Percentiles rank a stretch among this genome's conserved stretches.
These are phyloP conservation scores for Indicator indicator DNA, from an alignment of 2,113 vertebrate genomes.

Conservation along the genomic window DNA sequence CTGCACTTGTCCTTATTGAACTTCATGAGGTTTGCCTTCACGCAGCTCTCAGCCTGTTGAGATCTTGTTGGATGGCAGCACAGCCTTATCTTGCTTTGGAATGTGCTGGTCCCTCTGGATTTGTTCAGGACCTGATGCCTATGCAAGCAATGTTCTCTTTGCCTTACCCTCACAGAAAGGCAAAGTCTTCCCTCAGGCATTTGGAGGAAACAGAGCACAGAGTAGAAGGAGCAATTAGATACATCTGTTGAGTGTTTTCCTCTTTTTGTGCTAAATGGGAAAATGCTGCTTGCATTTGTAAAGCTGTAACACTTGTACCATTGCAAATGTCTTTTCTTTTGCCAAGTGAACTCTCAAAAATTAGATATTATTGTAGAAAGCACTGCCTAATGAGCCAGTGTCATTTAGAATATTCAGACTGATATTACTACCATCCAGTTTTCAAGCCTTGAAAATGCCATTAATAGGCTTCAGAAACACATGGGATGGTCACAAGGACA, in stretches of 20 bases:
- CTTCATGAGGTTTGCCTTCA: too few relatives aligned
- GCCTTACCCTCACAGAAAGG: neutral
- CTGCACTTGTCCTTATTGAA: too few relatives aligned
- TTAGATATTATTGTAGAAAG: slow-evolving; percentile 70
- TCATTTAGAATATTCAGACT: slow-evolving; percentile 68
- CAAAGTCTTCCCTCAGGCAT: neutral
- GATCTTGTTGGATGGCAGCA: too few relatives aligned
- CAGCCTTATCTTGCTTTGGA: neutral
- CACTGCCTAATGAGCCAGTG: slow-evolving; percentile 66
- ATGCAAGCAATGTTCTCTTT: neutral
- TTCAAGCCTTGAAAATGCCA: slow-evolving; percentile 45
- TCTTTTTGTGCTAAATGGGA: slow-evolving; percentile 45
- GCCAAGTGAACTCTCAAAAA: slow-evolving; percentile 73
- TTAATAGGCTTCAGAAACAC: slow-evolving; percentile 43
- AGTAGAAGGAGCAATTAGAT: slow-evolving; percentile 57
- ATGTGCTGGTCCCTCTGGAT: neutral
- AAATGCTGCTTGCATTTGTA: slow-evolving; percentile 38
- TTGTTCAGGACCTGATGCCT: neutral
- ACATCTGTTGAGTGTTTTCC: slow-evolving; percentile 63
- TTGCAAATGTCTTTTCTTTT: slow-evolving; percentile 36
- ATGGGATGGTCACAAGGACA: slow-evolving; percentile 51
- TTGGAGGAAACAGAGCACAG: neutral
- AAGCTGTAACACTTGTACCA: slow-evolving; percentile 55
- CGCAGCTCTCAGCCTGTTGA: too few relatives aligned
- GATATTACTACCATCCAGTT: slow-evolving; percentile 20